These are phyloP conservation scores for Drosophila punjabiensis DNA, from an alignment of 1,140 invertebrate species.

Conservation along the genomic window DNA sequence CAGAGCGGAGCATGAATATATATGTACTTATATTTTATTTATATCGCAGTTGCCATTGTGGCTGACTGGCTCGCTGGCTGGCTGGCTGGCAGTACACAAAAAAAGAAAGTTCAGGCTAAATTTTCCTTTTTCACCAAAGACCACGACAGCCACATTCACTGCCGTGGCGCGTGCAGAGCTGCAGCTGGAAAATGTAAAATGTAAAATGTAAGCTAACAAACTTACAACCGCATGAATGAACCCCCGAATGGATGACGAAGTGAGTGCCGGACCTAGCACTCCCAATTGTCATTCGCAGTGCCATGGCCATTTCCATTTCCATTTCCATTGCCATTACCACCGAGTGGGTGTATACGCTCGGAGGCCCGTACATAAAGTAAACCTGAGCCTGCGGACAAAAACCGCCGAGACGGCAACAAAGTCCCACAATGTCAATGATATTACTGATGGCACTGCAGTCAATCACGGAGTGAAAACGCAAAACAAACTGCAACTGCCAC, in stretches of 20 bases:
- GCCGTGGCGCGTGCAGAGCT: conserved; percentile 41
- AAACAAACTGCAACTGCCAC: conserved; percentile 73
- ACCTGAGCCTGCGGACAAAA: conserved; percentile 27
- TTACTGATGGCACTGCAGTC: conserved; percentile 37
- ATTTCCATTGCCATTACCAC: conserved; percentile 45
- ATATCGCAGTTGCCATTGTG: conserved; percentile 66
- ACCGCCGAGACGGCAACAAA: not conserved
- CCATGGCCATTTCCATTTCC: conserved; percentile 49
- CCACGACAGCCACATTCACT: conserved; percentile 79
- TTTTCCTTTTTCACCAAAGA: conserved; percentile 75
- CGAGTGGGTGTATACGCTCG: conserved; percentile 58
- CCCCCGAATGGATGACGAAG: conserved; percentile 53
- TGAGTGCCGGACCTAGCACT: conserved; percentile 64
- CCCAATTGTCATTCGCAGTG: conserved; percentile 46
- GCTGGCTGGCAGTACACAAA: conserved; percentile 57
- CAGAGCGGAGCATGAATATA: conserved; percentile 32
- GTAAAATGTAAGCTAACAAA: conserved; percentile 75
- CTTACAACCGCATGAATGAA: conserved; percentile 68
- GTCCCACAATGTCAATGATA: conserved; percentile 41
- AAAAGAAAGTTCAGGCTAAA: conserved; percentile 81
- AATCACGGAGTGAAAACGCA: conserved; percentile 54
- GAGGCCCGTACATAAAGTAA: not conserved
- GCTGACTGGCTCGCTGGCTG: conserved; percentile 19
- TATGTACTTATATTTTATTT: conserved; percentile 73
- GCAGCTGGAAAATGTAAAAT: conserved; percentile 79